Base-by-base conservation (phyloP, 2,113 vertebrate species). In the Mirza zaza region DNA sequence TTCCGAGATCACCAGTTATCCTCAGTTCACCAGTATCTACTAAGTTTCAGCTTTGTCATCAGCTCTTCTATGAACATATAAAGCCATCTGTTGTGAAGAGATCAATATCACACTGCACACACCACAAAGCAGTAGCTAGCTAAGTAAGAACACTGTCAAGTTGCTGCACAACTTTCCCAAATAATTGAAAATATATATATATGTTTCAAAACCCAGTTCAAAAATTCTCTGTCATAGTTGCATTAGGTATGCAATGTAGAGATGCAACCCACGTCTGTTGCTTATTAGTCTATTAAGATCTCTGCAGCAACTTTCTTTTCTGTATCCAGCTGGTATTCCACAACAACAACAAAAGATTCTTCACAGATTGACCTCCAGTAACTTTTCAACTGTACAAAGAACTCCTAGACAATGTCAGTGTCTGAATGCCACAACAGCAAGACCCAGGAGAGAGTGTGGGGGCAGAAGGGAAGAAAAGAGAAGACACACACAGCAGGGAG, bases 351-450 rank as follows among this genome's bases (percentile, higher is more conserved):
- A 63, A 59, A 87, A 42, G 39, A 50, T 9, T 82, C 67, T 75
- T 70, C 93, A 39, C 25, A 82, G 34, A 36, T 2, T 80, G 86
- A 93, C 61, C 88, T 91, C 77, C 61, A 25, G 25, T 42, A 84
- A 73, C 34, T 97, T 93, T 80, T 88, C 81, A 92, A 87, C 12
- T 45, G 29, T 71, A 80, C 95, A 91, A 89, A 94, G 85, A 59
- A 61, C 15, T 34, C 59, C 68, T 13, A 73, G 86, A 89, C 27
- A 52, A 89, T 63, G 79, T 80, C 89, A 65, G 20, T 32, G 42
- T 63, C 85, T 90, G 57, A 94, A 96, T 48, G 45, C 21, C 75
- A 34, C 71, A 59, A 57, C 27, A 76, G 61, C 32, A 18, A 82
- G 82, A 55, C 55, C 42, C 25, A 45, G 29, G 52, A 34, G 25